Evolutionary conservation across 1,140 invertebrate genomes (phyloP).

Genomic region (Thereuonema tuberculata): DNA sequence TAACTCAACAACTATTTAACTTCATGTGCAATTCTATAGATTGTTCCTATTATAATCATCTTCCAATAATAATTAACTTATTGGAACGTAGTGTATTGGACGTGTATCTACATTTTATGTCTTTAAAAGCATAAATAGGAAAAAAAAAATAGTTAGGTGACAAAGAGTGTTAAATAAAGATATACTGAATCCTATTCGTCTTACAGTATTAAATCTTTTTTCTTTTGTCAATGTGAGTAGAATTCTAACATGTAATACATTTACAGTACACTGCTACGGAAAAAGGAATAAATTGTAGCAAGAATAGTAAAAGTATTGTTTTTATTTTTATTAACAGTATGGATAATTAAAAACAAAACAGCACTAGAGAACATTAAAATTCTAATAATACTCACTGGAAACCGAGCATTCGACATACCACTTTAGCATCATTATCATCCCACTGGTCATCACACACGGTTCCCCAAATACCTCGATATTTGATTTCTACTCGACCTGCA

Average conservation of each 20-base stretch:
- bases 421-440: slow-evolving; percentile 43
- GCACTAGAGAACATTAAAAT: neutral
- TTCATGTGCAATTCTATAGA: too few species aligned
- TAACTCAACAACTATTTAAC: too few species aligned
- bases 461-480: slow-evolving; percentile 54
- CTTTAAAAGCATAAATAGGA: too few species aligned
- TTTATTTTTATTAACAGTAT: neutral
- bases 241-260: neutral
- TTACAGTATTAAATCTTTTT: neutral
- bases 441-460: slow-evolving; percentile 67
- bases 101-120: too few species aligned
- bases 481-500: slow-evolving; percentile 54
- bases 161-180: too few species aligned
- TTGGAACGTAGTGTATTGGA: too few species aligned
- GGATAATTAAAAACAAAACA: neutral
- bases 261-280: neutral
- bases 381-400: slow-evolving; percentile 22
- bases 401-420: slow-evolving; percentile 46
- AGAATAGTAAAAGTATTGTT: neutral
- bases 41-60: too few species aligned
- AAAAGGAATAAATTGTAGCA: neutral
- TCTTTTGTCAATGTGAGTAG: neutral
- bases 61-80: too few species aligned
- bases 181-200: too few species aligned
- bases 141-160: too few species aligned